Evolutionary conservation across 2,888 invertebrate genomes (phyloP).

Genomic region (Chrysodeixis includens): DNA sequence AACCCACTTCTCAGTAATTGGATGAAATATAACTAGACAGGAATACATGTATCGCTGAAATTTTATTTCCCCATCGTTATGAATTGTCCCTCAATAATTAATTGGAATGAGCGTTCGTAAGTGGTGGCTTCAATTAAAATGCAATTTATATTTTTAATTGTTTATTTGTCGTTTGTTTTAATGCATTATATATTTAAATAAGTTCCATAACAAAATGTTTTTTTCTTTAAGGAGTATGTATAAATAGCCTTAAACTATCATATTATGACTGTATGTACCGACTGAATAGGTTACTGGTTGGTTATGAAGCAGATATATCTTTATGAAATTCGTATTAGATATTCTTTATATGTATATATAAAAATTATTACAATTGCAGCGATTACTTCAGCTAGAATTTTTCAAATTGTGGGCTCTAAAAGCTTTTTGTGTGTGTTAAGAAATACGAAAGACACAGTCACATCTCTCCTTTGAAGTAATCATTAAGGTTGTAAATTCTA

Average conservation of each 20-base stretch:
- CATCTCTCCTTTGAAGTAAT: conserved; percentile 53
- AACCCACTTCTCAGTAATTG: conserved; percentile 28
- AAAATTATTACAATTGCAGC: conserved; percentile 70
- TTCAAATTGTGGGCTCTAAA: conserved; percentile 61
- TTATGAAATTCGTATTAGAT: conserved; percentile 63
- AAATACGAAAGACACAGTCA: conserved; percentile 40
- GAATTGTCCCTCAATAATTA: conserved; percentile 45
- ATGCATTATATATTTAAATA: conserved; percentile 88
- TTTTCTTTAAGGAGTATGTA: conserved; percentile 80
- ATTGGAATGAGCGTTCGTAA: conserved; percentile 45
- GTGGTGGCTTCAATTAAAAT: conserved; percentile 62
- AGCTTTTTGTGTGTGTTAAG: conserved; percentile 53
- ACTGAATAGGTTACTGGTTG: conserved; percentile 76
- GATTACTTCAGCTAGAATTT: conserved; percentile 71
- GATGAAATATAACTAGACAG: conserved; percentile 31
- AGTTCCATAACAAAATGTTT: conserved; percentile 87
- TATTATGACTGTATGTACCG: conserved; percentile 82
- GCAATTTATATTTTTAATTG: conserved; percentile 71
- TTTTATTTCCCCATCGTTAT: conserved; percentile 48
- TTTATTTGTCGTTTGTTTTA: conserved; percentile 88
- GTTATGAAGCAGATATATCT: conserved; percentile 74
- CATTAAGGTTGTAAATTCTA: conserved; percentile 16
- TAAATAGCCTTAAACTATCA: conserved; percentile 87
- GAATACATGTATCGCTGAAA: conserved; percentile 30
- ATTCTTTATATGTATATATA: conserved; percentile 60